phyloP scores from a whole-genome alignment of 2,113 vertebrate species.

The Etheostoma cragini region DNA sequence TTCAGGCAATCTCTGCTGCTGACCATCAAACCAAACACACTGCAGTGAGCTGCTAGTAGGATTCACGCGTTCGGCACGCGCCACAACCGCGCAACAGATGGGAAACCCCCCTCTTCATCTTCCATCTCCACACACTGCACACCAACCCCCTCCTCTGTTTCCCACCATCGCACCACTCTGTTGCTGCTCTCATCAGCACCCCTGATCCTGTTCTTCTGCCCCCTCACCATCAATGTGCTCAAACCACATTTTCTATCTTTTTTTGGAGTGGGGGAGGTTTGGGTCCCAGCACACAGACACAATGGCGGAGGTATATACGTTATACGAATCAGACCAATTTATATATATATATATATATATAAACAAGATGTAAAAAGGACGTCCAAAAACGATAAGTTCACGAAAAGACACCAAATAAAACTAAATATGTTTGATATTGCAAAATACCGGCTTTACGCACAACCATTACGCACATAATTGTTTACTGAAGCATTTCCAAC shows the following conservation, averaged over 20 bases:
- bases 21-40: not conserved
- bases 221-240: conserved; percentile 45
- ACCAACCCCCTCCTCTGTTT: not conserved
- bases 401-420: not conserved
- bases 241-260: conserved; percentile 17
- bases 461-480: not conserved
- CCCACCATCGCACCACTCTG: not conserved
- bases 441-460: not conserved
- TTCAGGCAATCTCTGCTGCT: not conserved
- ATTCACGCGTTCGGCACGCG: conserved; percentile 86
- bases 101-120: conserved; percentile 15
- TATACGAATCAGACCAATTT: not conserved
- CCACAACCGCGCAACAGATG: conserved; percentile 79
- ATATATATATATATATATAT: too few relatives aligned
- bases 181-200: conserved; percentile 49
- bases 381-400: too few relatives aligned
- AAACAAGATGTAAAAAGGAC: not conserved
- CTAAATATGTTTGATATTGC: not conserved
- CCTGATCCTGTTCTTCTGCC: conserved; percentile 1
- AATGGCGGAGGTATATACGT: conserved; percentile 4
- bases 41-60: conserved; percentile 23
- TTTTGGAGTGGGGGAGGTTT: conserved; percentile 12
- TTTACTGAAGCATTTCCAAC: not conserved
- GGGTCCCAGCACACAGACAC: not conserved
- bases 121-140: conserved; percentile 2